Evolutionary conservation across 2,888 invertebrate species (phyloP).

Genomic region (Ophion costatus): DNA sequence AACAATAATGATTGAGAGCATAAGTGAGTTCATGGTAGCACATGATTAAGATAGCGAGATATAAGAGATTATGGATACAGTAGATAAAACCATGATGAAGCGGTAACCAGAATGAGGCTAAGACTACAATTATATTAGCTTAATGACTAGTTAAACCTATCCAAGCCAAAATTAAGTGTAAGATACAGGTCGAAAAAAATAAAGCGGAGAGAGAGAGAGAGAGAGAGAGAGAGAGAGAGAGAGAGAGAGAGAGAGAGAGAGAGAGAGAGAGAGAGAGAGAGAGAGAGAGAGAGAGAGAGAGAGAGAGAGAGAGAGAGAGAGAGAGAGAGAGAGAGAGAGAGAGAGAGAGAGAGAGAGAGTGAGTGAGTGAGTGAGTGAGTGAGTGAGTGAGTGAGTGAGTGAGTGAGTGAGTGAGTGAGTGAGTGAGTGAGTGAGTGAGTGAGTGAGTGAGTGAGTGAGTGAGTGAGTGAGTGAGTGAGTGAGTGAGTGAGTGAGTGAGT

Average conservation of each 20-base stretch:
- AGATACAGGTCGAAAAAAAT: too few relatives aligned
- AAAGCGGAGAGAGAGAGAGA: conserved; percentile 26
- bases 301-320: conserved; percentile 24
- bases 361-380: too few relatives aligned
- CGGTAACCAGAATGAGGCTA: too few relatives aligned
- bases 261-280: conserved; percentile 10
- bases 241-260: conserved; percentile 1
- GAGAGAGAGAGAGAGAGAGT: not conserved
- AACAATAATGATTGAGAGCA: too few relatives aligned
- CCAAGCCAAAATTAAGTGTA: too few relatives aligned
- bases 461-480: conserved; percentile 14
- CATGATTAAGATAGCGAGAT: too few relatives aligned
- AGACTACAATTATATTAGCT: too few relatives aligned
- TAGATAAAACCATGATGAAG: too few relatives aligned
- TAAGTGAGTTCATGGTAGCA: too few relatives aligned
- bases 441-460: conserved; percentile 10
- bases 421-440: conserved; percentile 4
- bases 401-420: not conserved
- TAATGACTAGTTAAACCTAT: too few relatives aligned
- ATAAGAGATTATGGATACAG: too few relatives aligned
- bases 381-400: conserved; percentile 24
- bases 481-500: not conserved
- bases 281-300: conserved; percentile 1
- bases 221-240: conserved; percentile 10
- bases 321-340: conserved; percentile 5